Percentiles rank a stretch among this genome's conserved stretches.
These are phyloP conservation scores for Mythimna ferrago DNA, from an alignment of 2,888 invertebrate species.

Conservation along the genomic window DNA sequence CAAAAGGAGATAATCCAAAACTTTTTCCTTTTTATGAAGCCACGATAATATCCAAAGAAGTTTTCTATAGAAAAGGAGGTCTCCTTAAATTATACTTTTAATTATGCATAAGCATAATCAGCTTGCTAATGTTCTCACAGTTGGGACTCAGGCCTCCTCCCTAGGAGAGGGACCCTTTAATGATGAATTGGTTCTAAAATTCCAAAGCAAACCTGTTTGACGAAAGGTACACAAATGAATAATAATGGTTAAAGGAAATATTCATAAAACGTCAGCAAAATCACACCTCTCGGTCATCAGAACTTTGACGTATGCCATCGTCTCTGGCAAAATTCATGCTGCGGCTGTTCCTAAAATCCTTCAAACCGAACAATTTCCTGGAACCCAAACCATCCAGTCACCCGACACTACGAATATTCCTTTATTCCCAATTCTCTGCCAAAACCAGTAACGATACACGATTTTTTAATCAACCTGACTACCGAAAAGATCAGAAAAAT, in stretches of 20 bases:
- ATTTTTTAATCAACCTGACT: conserved; percentile 58
- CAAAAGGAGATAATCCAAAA: background rate
- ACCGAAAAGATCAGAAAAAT: conserved; percentile 51
- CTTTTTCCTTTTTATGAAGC: background rate
- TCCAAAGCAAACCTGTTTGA: background rate
- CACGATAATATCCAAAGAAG: background rate
- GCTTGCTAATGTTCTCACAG: no score
- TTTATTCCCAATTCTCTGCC: conserved; percentile 48
- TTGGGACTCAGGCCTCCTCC: no score
- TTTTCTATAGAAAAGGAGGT: background rate
- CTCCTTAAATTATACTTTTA: background rate
- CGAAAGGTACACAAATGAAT: background rate
- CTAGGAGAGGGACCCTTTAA: no score
- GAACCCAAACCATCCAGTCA: background rate
- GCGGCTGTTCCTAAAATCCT: background rate
- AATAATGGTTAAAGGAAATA: background rate
- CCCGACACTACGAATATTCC: conserved; percentile 17
- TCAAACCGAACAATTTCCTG: conserved; percentile 5
- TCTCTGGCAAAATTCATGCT: no score
- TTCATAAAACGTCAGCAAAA: background rate
- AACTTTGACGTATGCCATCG: background rate
- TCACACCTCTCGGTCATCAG: background rate
- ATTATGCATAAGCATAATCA: background rate
- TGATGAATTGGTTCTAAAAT: background rate
- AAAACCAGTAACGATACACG: conserved; percentile 50